Conservation (phyloP, 2,113 vertebrate species). For the Serinus canaria region DNA sequence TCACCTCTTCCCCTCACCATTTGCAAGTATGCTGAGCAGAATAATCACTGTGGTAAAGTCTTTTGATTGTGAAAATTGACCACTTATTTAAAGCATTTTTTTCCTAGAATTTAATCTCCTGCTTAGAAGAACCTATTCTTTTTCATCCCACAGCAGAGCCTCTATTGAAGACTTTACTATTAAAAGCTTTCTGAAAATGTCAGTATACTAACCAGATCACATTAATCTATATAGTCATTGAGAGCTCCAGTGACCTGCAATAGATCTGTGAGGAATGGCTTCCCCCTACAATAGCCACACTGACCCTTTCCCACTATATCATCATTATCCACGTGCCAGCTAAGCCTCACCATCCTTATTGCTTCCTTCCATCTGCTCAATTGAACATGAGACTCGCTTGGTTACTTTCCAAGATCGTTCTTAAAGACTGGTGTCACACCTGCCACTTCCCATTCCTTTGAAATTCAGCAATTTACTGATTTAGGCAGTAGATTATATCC, state of each 20-base stretch:
- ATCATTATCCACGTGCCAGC: slow-evolving; percentile 25
- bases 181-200: slow-evolving; percentile 35
- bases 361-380: slow-evolving; percentile 11
- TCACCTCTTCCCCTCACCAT: background rate
- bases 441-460: slow-evolving; percentile 34
- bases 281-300: background rate
- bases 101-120: background rate
- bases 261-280: slow-evolving; percentile 23
- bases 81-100: background rate
- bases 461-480: background rate
- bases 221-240: slow-evolving; percentile 19
- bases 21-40: background rate
- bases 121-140: background rate
- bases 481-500: background rate
- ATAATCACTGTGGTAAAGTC: background rate
- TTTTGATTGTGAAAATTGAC: slow-evolving; percentile 17
- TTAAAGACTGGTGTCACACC: slow-evolving; percentile 13
- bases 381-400: background rate
- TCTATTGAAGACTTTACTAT: background rate
- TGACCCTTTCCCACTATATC: slow-evolving; percentile 17
- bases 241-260: slow-evolving; percentile 7
- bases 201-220: slow-evolving; percentile 10
- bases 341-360: slow-evolving; percentile 9
- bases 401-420: background rate
- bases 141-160: background rate